Percentiles rank a stretch among this genome's conserved stretches.
These are phyloP conservation scores for Pachycephala philippinensis DNA, from an alignment of 2,113 vertebrate species.

Conservation along the genomic window DNA sequence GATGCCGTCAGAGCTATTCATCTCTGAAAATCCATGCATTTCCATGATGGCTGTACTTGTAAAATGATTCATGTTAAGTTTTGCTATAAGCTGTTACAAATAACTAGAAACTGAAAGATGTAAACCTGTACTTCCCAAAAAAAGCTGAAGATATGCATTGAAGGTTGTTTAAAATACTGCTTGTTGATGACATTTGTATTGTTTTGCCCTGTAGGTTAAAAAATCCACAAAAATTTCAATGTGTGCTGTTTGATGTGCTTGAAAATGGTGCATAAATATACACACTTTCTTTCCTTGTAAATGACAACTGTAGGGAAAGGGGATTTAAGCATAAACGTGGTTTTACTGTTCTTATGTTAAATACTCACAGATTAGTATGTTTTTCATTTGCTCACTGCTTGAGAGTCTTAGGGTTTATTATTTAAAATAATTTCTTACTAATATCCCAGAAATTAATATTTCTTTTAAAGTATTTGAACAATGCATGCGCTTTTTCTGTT, in stretches of 20 bases:
- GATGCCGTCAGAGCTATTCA: constrained; percentile 43
- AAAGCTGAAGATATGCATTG: constrained; percentile 57
- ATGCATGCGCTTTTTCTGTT: constrained; percentile 72
- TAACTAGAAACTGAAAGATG: constrained; percentile 44
- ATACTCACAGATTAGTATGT: constrained; percentile 18
- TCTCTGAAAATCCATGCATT: constrained; percentile 63
- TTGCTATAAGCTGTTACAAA: constrained; percentile 64
- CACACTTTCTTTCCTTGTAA: constrained; percentile 57
- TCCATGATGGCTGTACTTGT: constrained; percentile 66
- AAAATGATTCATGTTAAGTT: constrained; percentile 63
- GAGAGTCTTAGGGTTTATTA: constrained; percentile 46
- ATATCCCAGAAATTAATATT: constrained; percentile 61
- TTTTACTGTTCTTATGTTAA: constrained; percentile 62
- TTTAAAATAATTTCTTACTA: constrained; percentile 64
- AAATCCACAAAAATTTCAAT: constrained; percentile 7
- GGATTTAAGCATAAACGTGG: constrained; percentile 39
- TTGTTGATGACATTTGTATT: constrained; percentile 65
- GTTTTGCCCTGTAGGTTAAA: constrained; percentile 51
- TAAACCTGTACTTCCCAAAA: constrained; percentile 44
- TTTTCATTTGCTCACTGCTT: constrained; percentile 64
- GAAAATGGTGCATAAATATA: constrained; percentile 69
- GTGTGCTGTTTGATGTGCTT: constrained; percentile 75
- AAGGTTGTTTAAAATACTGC: constrained; percentile 62
- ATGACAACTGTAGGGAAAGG: constrained; percentile 52
- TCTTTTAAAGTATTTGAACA: constrained; percentile 60